Percentiles rank a stretch among this genome's conserved stretches.
phyloP scores from a whole-genome alignment of 2,113 vertebrate genomes.

The Chaenocephalus aceratus region DNA sequence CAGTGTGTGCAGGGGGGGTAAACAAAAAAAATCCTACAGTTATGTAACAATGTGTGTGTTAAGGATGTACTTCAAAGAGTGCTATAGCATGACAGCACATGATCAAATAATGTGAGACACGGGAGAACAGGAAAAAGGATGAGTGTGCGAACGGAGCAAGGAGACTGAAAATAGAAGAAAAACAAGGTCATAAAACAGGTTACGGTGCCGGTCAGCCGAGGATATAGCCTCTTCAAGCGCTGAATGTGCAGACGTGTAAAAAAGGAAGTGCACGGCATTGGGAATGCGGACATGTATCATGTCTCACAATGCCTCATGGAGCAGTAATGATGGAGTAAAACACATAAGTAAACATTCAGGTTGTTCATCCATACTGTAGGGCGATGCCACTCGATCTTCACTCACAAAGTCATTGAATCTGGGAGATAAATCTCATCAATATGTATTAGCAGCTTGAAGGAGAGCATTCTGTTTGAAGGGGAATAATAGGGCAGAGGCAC shows the following conservation, averaged over 20 bases:
- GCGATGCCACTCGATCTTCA: background rate
- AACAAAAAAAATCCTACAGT: background rate
- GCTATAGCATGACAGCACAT: background rate
- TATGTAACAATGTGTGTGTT: conserved; percentile 24
- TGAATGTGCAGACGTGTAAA: conserved; percentile 5
- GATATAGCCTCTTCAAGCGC: conserved; percentile 29
- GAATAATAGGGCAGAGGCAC: background rate
- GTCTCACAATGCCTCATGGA: background rate
- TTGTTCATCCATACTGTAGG: background rate
- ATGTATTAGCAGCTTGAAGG: background rate
- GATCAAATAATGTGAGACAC: background rate
- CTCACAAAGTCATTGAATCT: background rate
- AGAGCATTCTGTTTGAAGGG: background rate
- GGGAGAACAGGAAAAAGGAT: background rate
- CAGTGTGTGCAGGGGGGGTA: conserved; percentile 39
- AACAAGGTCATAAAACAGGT: conserved; percentile 63
- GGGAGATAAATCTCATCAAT: too few species aligned
- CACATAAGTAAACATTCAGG: background rate
- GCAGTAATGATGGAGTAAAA: background rate
- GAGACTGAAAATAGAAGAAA: conserved; percentile 6
- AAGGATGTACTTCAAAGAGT: too few species aligned
- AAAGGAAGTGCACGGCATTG: background rate
- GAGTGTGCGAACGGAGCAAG: conserved; percentile 2
- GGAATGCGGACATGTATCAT: background rate
- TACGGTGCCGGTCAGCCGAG: conserved; percentile 54